A percentile compares a stretch with the other conserved stretches of the same genome.
Conservation (phyloP, 2,888 invertebrate genomes). For the Platycheirus albimanus region DNA sequence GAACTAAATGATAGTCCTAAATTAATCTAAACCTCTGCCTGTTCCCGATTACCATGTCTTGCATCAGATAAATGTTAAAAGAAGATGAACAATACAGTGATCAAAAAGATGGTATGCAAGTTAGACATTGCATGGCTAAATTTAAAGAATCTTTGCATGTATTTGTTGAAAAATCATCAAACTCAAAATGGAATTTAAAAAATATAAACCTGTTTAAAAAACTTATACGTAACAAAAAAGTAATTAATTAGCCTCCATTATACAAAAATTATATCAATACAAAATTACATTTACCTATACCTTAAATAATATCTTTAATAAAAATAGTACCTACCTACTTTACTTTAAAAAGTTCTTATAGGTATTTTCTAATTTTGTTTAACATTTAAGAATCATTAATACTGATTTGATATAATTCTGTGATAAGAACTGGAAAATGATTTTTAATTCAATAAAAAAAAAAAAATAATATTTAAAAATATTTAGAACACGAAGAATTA, state of each 20-base stretch:
- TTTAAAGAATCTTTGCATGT: too few relatives aligned
- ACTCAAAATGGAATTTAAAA: too few relatives aligned
- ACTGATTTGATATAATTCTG: slow-evolving; percentile 72
- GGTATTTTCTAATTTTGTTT: slow-evolving; percentile 43
- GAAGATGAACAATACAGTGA: too few relatives aligned
- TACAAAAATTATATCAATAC: slow-evolving; percentile 49
- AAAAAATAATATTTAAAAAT: slow-evolving; percentile 14
- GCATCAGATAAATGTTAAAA: too few relatives aligned
- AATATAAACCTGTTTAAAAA: neutral
- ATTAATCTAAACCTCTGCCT: too few relatives aligned
- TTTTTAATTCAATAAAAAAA: slow-evolving; percentile 46
- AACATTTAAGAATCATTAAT: slow-evolving; percentile 52
- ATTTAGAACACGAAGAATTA: slow-evolving; percentile 13
- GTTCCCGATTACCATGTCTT: too few relatives aligned
- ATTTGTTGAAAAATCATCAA: neutral
- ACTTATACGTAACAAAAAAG: neutral
- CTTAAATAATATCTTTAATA: slow-evolving; percentile 28
- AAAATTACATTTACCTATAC: too few relatives aligned
- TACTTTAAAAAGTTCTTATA: neutral
- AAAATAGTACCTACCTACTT: neutral
- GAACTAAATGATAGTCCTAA: too few relatives aligned
- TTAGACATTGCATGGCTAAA: too few relatives aligned
- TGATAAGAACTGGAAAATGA: slow-evolving; percentile 70
- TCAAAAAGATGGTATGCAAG: too few relatives aligned
- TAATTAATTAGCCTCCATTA: slow-evolving; percentile 55